Base-by-base conservation (phyloP, 1,140 invertebrate species). In the Pseudachorutes palmiensis region DNA sequence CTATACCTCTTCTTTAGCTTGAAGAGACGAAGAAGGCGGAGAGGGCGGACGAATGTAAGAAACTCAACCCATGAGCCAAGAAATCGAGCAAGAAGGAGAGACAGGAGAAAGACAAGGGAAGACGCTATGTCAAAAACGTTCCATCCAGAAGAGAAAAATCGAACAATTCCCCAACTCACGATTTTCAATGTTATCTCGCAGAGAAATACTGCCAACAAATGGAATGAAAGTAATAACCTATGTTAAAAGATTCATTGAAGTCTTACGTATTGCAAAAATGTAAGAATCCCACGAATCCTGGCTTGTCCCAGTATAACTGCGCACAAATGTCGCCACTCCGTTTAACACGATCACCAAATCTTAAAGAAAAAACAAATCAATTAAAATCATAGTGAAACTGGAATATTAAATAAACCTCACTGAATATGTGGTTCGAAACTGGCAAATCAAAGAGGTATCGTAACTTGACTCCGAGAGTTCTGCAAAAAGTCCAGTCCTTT, bases 1-100 rank as follows among this genome's bases (percentile, higher is more conserved):
- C 90, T 83, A 76, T 93, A 94, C 16, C 90, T 81, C 74, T 89
- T 90, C 77, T 92, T 93, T 36, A 93, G 77, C 79, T 92, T 89
- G 76, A 89, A 90, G 3, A 90, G 76, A 57, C 87, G 80, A 70
- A 89, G 79, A 29, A 87, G 76, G 66, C 86, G 80, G 0, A 88
- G 74, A 1, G 87, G 87, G 69, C 87, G 79, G 59, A 76, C 57
- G 80, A 78, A 69, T 77, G 80, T 69, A 76, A 73, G 31, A 9
- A 73, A 29, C 64, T 71, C 69, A 45, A 67, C 67, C 67, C 64
- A 71, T 14, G 19, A 29, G 2, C 60, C 28, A 9, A 71, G 16
- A 59, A 73, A 65, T 58, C 62, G 29, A 3, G 69, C 72, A 0
- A 69, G 5, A 19, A 73, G 36, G 12, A 71, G 61, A 0, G 67